Evolutionary conservation across 2,888 invertebrate genomes (phyloP), one percentile per base, ranked within the genome.

Genomic region (Sepioteuthis lessoniana): DNA sequence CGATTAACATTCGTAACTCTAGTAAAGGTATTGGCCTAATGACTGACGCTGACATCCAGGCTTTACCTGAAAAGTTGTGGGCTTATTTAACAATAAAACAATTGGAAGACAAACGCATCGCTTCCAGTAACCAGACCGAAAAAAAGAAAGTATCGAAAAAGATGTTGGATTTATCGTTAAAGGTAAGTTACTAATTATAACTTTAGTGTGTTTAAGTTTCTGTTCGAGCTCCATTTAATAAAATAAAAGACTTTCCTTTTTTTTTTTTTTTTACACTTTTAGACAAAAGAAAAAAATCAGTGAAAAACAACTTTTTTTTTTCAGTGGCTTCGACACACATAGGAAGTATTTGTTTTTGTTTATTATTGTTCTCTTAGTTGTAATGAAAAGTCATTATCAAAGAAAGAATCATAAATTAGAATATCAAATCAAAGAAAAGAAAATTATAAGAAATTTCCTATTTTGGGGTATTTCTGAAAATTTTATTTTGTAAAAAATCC

Each of bases 41-140:
- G 60, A 94, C 95, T 7, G 93, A 94, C 21, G 95, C 94, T 5
- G 92, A 92, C 38, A 94, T 94, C 47, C 50, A 94, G 42, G 94
- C 95, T 35, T 95, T 96, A 91, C 95, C 95, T 5, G 96, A 96
- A 94, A 95, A 95, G 90, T 95, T 96, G 38, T 96, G 96, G 96
- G 96, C 96, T 16, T 96, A 96, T 93, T 94, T 96, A n/a, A 96
- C 96, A 2, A 96, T 96, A 21, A 96, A 96, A 93, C 95, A 96
- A 90, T 93, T 96, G 19, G 90, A 96, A 92, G 94, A 96, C 35
- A 95, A 95, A 92, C 94, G 95, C 93, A 91, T 96, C 31, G 95
- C 95, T 37, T 95, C 95, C 19, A 94, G 95, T 21, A 95, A 95
- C 93, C 60, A 91, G 2, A 94, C 95, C 4, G 94, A 95, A 16